Evolutionary conservation across 2,797 vertebrate genomes (phyloP), one percentile per base, ranked within the genome.

Genomic region (Amniataba percoides): DNA sequence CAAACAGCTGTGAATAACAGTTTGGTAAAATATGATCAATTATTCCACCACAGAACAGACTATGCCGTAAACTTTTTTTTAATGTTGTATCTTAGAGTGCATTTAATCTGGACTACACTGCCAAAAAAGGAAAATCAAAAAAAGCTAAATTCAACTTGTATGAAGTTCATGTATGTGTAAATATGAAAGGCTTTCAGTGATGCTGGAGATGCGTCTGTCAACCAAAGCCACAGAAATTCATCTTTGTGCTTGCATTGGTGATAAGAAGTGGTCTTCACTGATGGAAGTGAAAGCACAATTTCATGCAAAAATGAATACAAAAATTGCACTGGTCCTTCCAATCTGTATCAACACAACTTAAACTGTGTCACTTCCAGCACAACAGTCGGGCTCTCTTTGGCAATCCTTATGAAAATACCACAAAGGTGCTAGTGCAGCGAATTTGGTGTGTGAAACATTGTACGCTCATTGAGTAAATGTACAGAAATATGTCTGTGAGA

Each of bases 241-340:
- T 70, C 64, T 81, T 76, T 83, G 66, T 59, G 80, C 57, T 74
- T 73, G 53, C 45, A 25, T 58, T 66, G 49, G 64, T 68, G 80
- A 89, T 83, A 73, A 81, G 58, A 73, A 31, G 31, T 61, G 49
- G 58, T 71, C 65, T 61, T 57, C 53, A 66, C 57, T 80, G 61
- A 82, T 69, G 43, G 62, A 73, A 61, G 71, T 3, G 14, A 46
- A 67, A 81, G 69, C 25, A 27, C 61, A 87, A 82, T 86, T 86
- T 86, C 70, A 81, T 78, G 77, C 80, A 81, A 64, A 79, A 71
- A 78, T 4, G 45, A 83, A 62, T 82, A 55, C 23, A 27, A 71
- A 56, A 78, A 83, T 82, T 76, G 5, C 51, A 68, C 63, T 14
- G 2, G 18, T 40, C 19, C 19, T 69, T 31, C 56, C 14, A 52